Evolutionary conservation across 2,888 invertebrate species (phyloP).

Genomic region (Athripsodes cinereus): DNA sequence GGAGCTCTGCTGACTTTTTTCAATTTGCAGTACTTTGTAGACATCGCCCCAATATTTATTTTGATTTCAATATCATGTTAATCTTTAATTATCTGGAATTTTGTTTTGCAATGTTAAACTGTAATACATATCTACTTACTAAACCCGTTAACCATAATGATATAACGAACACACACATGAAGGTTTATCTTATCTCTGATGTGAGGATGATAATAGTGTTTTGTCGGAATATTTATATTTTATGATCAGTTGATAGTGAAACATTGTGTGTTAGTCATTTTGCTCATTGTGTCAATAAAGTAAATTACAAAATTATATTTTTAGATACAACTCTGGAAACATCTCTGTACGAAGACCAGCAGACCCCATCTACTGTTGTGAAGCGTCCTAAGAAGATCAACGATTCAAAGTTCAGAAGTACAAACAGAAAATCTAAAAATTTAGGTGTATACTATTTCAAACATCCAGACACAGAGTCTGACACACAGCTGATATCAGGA

Average conservation of each 20-base stretch:
- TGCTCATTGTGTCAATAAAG: neutral
- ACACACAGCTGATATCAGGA: conserved; percentile 53
- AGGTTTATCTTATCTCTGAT: no score
- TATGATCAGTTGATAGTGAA: neutral
- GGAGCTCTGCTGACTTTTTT: no score
- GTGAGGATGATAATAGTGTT: no score
- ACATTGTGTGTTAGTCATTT: neutral
- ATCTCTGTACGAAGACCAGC: conserved; percentile 27
- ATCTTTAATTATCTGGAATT: no score
- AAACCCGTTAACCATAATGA: no score
- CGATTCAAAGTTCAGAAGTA: conserved; percentile 60
- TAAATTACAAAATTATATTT: neutral
- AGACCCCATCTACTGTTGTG: conserved; percentile 44
- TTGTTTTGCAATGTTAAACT: no score
- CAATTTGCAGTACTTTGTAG: no score
- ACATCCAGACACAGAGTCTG: conserved; percentile 82
- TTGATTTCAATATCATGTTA: no score
- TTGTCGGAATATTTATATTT: no score
- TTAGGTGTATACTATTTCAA: conserved; percentile 80
- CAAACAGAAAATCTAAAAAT: conserved; percentile 74
- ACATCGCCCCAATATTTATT: no score
- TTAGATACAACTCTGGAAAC: conserved; percentile 7
- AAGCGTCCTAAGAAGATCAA: conserved; percentile 48
- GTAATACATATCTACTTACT: no score
- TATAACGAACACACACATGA: no score